Base-by-base conservation (phyloP, 2,888 invertebrate species). In the Aleiodes alternator region DNA sequence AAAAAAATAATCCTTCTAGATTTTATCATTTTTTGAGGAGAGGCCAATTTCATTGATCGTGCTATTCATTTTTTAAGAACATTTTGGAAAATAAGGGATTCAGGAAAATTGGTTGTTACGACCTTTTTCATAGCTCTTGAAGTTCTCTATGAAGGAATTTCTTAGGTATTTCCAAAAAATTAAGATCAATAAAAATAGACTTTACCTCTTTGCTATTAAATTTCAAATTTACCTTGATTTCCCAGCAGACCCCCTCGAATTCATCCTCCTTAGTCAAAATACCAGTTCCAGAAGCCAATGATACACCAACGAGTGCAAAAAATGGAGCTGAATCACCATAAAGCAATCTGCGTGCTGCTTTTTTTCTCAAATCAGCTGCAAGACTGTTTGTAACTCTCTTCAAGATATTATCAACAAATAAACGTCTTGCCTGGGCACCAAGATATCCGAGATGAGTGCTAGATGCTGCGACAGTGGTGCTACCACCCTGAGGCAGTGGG, bases 181-280 rank as follows among this genome's bases (percentile, higher is more conserved):
- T 23, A 23, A 23, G 23, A 23, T 1, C 23, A 23, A 23, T 23
- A 23, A 23, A 23, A 23, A 23, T 23, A 23, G 23, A 23, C 1
- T 23, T 23, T 23, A 23, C 23, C 23, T 23, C 23, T 23, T 23
- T 2, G 2, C 23, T 23, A 23, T 2, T 23, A 23, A 23, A 23
- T 23, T 43, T 57, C 7, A 38, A 48, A 85, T 87, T 87, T 90
- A 93, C 94, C 78, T 95, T 90, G 78, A 96, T 95, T 91, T 95
- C 95, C 92, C 93, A 93, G 84, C 95, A 95, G 53, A 95, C 92
- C 56, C 94, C 94, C 89, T 95, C 95, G 43, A 95, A 87, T 90
- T 95, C 95, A 86, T 95, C 94, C 83, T 95, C 94, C 85, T 94
- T 94, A 0, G 94, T 95, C 34, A 96, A 86, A 76, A 95, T 92